A percentile compares a stretch with the other conserved stretches of the same genome.
Conservation (phyloP, 2,888 invertebrate species). For the Drosophila anomelani region DNA sequence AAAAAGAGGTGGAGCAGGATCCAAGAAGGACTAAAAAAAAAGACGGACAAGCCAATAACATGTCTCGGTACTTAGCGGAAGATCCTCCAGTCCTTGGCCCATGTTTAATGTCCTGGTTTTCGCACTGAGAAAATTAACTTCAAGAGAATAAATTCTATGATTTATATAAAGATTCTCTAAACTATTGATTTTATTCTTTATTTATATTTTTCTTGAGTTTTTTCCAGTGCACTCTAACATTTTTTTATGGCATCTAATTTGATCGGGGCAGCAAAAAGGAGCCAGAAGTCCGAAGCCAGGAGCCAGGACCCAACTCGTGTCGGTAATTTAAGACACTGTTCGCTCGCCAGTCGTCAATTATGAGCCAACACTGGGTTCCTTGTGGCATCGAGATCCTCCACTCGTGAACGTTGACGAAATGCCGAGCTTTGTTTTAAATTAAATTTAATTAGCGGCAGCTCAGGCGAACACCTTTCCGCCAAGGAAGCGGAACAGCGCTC, state of each 20-base stretch:
- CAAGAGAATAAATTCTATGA: too few relatives aligned
- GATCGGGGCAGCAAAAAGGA: conserved; percentile 38
- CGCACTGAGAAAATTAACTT: background rate
- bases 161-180: background rate
- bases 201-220: background rate
- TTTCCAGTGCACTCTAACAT: conserved; percentile 47
- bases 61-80: conserved; percentile 61
- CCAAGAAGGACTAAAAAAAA: conserved; percentile 17
- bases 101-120: background rate
- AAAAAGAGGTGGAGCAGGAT: conserved; percentile 23
- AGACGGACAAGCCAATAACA: conserved; percentile 43
- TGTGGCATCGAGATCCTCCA: background rate
- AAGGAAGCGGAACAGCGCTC: conserved; percentile 20
- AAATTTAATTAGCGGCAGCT: conserved; percentile 76
- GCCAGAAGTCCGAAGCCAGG: conserved; percentile 25
- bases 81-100: conserved; percentile 11
- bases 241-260: conserved; percentile 73
- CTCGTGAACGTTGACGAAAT: conserved; percentile 44
- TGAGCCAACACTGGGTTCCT: conserved; percentile 14
- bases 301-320: conserved; percentile 23
- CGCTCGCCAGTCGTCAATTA: conserved; percentile 49
- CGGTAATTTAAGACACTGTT: conserved; percentile 60
- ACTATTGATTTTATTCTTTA: too few relatives aligned
- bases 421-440: conserved; percentile 74
- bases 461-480: conserved; percentile 64